phyloP scores from a whole-genome alignment of 2,888 invertebrate species.

The Crepidodera aurea region DNA sequence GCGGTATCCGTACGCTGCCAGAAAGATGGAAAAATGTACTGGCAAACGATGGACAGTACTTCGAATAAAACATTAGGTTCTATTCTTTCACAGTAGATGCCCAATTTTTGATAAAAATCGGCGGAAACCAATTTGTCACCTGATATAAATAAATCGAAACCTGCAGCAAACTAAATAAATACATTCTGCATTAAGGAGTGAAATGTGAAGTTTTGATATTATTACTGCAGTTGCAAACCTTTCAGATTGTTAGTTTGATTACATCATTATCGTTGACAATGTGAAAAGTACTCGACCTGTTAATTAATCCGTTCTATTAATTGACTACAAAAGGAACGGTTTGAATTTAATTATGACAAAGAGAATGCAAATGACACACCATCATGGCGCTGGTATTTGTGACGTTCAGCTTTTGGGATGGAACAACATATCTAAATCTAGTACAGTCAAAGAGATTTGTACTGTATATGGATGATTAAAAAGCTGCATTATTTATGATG shows the following conservation, averaged over 20 bases:
- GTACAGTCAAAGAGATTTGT: no score
- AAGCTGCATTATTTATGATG: no score
- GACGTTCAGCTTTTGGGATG: neutral
- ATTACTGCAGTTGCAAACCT: neutral
- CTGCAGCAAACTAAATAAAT: no score
- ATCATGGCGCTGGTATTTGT: neutral
- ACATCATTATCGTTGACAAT: neutral
- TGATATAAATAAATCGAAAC: no score
- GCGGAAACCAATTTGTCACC: no score
- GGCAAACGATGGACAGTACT: no score
- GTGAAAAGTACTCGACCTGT: constrained; percentile 6
- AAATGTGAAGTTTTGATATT: neutral
- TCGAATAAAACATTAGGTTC: no score
- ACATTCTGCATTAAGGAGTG: neutral
- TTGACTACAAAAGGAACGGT: constrained; percentile 7
- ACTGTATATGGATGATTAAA: no score
- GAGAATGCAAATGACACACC: constrained; percentile 2
- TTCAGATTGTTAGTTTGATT: constrained; percentile 1
- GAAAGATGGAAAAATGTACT: no score
- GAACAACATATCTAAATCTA: neutral
- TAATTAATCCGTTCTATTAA: constrained; percentile 9
- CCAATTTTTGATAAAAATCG: no score
- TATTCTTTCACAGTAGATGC: no score
- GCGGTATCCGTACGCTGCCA: no score
- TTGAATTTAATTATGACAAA: constrained; percentile 1